Percentiles rank a stretch among this genome's conserved stretches.
phyloP scores from a whole-genome alignment of 2,113 vertebrate species.

The Odontophorus gujanensis region DNA sequence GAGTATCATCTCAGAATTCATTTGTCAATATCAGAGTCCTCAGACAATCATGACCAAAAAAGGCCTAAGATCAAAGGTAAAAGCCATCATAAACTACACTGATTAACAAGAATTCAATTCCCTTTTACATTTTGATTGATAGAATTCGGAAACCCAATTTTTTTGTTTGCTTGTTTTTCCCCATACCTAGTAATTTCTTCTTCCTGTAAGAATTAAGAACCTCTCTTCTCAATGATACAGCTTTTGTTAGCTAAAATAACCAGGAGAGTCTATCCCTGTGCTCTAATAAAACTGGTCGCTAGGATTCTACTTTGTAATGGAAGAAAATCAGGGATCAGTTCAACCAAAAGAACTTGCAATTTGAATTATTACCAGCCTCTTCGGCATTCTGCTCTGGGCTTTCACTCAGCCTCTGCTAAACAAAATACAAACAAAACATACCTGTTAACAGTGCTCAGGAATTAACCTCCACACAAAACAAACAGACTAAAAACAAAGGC shows the following conservation, averaged over 20 bases:
- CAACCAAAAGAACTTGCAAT: neutral
- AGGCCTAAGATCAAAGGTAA: neutral
- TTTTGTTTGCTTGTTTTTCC: neutral
- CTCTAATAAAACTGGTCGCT: neutral
- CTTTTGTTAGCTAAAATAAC: neutral
- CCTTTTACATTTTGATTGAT: neutral
- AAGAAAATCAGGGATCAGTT: neutral
- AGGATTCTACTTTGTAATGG: neutral
- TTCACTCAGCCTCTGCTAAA: neutral
- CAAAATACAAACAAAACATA: neutral
- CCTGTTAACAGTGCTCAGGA: neutral
- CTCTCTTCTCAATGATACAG: neutral
- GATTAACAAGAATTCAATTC: neutral
- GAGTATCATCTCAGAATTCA: neutral
- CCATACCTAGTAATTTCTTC: neutral
- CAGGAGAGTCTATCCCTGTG: neutral
- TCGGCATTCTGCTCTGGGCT: neutral
- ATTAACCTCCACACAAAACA: conserved; percentile 3
- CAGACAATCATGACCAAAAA: neutral
- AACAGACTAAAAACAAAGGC: neutral
- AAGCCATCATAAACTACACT: neutral
- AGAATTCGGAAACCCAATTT: neutral
- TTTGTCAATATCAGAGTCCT: neutral
- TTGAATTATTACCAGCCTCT: neutral
- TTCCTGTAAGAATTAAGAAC: neutral